Percentiles rank a stretch among this genome's conserved stretches.
phyloP scores from a whole-genome alignment of 2,888 invertebrate species.

The Hetaerina titia region DNA sequence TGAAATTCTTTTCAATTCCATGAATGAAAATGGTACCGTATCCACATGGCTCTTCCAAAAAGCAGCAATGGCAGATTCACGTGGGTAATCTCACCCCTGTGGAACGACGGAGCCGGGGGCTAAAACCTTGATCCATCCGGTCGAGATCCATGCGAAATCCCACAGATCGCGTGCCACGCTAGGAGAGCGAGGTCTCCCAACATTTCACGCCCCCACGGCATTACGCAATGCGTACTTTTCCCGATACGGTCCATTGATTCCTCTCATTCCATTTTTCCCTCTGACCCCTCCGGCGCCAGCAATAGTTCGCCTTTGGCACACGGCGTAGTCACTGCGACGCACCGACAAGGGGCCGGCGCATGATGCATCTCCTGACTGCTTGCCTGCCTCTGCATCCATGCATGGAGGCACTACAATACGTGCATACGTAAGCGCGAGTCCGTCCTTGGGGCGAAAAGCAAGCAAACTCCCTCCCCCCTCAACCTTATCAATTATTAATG shows the following conservation, averaged over 20 bases:
- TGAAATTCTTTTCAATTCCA: too few species aligned
- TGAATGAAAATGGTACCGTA: too few species aligned
- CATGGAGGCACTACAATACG: slow-evolving; percentile 14
- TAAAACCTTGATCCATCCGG: not conserved
- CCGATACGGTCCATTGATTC: slow-evolving; percentile 1
- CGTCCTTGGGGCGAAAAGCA: not conserved
- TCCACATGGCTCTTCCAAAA: not conserved
- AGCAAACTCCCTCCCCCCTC: too few species aligned
- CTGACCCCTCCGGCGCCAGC: not conserved
- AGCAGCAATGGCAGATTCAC: not conserved
- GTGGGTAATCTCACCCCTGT: not conserved
- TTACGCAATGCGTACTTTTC: slow-evolving; percentile 22
- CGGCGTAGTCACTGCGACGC: not conserved
- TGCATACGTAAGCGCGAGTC: not conserved
- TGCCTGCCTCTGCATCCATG: not conserved
- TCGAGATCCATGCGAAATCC: too few species aligned
- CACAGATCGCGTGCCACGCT: not conserved
- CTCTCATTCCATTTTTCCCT: not conserved
- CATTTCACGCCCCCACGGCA: not conserved
- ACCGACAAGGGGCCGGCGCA: not conserved
- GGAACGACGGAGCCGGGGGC: not conserved
- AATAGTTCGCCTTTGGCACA: not conserved
- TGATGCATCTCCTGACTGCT: not conserved
- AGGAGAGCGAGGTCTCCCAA: not conserved
- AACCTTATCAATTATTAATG: not conserved